A percentile compares a stretch with the other conserved stretches of the same genome.
phyloP scores from a whole-genome alignment of 2,888 invertebrate species.

The Chloroclysta siterata region DNA sequence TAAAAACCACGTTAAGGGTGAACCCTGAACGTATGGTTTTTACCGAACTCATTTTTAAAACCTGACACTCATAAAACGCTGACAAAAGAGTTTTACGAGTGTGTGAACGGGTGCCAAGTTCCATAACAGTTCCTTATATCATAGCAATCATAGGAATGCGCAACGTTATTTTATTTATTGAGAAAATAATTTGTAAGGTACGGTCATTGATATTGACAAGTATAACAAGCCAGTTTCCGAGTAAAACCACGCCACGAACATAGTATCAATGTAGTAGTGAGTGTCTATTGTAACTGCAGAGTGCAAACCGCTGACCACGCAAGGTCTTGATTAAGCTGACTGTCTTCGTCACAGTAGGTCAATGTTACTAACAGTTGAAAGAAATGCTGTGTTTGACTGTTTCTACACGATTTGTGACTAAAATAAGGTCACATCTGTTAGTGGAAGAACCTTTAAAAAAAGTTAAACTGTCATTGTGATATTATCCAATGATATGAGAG shows the following conservation, averaged over 20 bases:
- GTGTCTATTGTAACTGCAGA: not conserved
- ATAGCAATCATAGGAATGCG: too few relatives aligned
- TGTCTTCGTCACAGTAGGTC: conserved; percentile 2
- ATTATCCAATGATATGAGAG: too few relatives aligned
- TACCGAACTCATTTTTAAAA: too few relatives aligned
- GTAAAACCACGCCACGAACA: not conserved
- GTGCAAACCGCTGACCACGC: not conserved
- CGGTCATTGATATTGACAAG: too few relatives aligned
- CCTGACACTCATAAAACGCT: too few relatives aligned
- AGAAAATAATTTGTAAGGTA: too few relatives aligned
- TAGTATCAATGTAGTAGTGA: not conserved
- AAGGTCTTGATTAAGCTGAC: conserved; percentile 3
- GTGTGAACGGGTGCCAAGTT: too few relatives aligned
- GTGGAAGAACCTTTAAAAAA: not conserved
- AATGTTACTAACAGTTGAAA: conserved; percentile 1
- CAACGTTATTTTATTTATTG: too few relatives aligned
- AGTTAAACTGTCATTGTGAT: not conserved
- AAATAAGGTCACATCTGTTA: not conserved
- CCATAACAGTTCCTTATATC: too few relatives aligned
- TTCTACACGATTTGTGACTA: not conserved
- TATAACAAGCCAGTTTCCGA: not conserved
- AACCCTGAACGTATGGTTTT: too few relatives aligned
- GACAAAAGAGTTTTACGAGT: too few relatives aligned
- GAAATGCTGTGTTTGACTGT: not conserved
- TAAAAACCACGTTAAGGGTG: too few relatives aligned